Percentiles rank a stretch among this genome's conserved stretches.
Evolutionary conservation across 2,888 invertebrate genomes (phyloP).

Genomic region (Anagyrus pseudococci): DNA sequence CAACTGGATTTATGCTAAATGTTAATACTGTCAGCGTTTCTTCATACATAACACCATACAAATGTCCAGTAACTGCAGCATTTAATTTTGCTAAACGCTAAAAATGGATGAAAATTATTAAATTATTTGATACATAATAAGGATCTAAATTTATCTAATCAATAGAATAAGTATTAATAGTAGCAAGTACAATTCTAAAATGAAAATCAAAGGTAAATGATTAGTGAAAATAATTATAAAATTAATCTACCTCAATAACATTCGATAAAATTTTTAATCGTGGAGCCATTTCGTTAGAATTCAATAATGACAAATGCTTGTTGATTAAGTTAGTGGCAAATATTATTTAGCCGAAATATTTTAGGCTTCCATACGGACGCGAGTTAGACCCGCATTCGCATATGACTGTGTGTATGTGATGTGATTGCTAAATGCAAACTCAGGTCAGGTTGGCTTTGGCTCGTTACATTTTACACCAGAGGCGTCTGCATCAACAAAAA

Average conservation of each 20-base stretch:
- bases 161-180: no score
- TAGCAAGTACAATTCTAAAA: conserved; percentile 13
- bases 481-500: no score
- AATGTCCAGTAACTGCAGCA: conserved; percentile 71
- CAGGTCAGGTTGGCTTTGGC: no score
- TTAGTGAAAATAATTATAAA: background rate
- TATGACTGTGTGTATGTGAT: no score
- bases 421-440: no score
- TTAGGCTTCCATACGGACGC: no score
- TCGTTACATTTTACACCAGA: no score
- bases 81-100: conserved; percentile 74
- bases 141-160: background rate
- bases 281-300: conserved; percentile 68
- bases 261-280: conserved; percentile 76
- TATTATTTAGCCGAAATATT: no score
- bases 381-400: no score
- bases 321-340: no score
- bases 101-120: conserved; percentile 44
- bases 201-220: background rate
- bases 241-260: conserved; percentile 72
- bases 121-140: background rate
- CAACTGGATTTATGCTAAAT: conserved; percentile 70
- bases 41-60: conserved; percentile 79
- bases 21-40: conserved; percentile 74
- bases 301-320: background rate